Conservation (phyloP, 2,797 vertebrate species). For the Brachyrhaphis roseni region DNA sequence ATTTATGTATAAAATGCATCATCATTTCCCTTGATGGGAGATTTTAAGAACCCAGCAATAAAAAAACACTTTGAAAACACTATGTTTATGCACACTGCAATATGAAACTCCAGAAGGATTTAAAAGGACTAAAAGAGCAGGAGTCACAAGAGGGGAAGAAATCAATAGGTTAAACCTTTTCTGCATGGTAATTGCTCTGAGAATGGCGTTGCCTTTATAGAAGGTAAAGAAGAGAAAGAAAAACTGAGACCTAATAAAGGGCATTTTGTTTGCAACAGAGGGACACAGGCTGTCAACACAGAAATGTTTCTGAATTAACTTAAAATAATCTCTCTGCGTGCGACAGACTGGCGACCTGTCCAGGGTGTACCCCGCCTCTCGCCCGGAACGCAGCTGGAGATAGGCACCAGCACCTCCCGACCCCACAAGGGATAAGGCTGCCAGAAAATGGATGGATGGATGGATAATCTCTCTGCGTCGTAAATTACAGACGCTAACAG, state of each 20-base stretch:
- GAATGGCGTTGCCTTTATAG: constrained; percentile 1
- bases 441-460: too few relatives aligned
- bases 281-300: constrained; percentile 6
- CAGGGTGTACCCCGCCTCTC: too few relatives aligned
- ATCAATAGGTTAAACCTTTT: constrained; percentile 28
- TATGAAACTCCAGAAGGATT: constrained; percentile 40
- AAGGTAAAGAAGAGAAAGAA: constrained; percentile 9
- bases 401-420: too few relatives aligned
- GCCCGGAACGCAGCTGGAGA: too few relatives aligned
- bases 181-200: constrained; percentile 29
- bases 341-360: too few relatives aligned
- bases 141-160: constrained; percentile 17
- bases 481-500: not conserved
- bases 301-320: constrained; percentile 7
- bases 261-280: constrained; percentile 34
- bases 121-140: constrained; percentile 15
- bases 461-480: not conserved
- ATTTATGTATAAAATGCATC: constrained; percentile 3
- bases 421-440: too few relatives aligned
- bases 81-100: constrained; percentile 19
- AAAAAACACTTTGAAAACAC: constrained; percentile 12
- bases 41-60: constrained; percentile 8
- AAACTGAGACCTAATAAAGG: constrained; percentile 11
- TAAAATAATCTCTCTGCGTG: not conserved
- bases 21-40: not conserved